Base-by-base conservation (phyloP, 2,797 vertebrate genomes). In the Centropyge bicolor region DNA sequence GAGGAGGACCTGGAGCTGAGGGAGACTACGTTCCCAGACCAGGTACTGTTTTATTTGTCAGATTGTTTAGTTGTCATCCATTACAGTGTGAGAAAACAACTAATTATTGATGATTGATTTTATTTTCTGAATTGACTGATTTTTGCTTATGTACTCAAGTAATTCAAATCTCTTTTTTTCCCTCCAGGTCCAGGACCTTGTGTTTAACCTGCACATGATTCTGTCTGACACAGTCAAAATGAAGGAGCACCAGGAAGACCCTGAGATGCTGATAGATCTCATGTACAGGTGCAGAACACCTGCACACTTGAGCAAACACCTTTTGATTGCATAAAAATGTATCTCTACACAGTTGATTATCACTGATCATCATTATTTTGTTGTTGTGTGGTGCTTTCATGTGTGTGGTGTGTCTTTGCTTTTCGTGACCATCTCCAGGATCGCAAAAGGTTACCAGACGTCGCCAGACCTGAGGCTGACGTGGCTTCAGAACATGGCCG, bases 401-500 rank as follows among this genome's bases (percentile, higher is more conserved):
- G n/a, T 75, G 1, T 61, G 36, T 61, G 5, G 11, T 35, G n/a
- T 13, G 22, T 74, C 2, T 27, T 64, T 70, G 16, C n/a, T 16
- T 16, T 82, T 45, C 20, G 19, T 40, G n/a, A 77, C 45, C 8
- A 31, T 54, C 22, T 65, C 61, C 78, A 99, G 98, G 93, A 99
- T 99, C 78, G 98, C 98, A 8, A 99, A 99, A 83, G 98, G 98
- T 63, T 99, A 99, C 91, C 98, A 99, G 95, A 99, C 98, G 0
- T 99, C 98, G 12, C 98, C 98, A 0, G 98, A 99, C 88, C 93
- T 99, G 80, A 94, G 98, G 1, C 87, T 99, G 81, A 99, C 98
- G 0, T 99, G 98, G 98, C 92, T 99, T 70, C 98, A 99, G 93
- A 99, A 99, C 95, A 99, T 99, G 98, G 98, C 98, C 1, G 98